phyloP scores from a whole-genome alignment of 2,113 vertebrate genomes.

The Papio anubis region DNA sequence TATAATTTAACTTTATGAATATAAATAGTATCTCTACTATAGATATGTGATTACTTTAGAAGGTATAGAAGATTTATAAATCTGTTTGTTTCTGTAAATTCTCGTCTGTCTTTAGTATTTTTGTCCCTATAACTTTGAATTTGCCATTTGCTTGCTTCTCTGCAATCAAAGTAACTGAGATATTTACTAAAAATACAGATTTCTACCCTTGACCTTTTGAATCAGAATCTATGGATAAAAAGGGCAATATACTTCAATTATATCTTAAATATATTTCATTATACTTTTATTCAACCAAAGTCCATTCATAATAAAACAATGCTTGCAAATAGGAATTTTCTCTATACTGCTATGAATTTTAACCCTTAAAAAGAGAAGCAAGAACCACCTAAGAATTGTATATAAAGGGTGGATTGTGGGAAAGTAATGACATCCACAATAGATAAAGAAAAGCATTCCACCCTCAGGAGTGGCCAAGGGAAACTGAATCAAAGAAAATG shows the following conservation, averaged over 20 bases:
- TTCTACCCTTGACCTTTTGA: not conserved
- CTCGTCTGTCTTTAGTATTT: not conserved
- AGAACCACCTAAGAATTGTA: not conserved
- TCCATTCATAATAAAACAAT: not conserved
- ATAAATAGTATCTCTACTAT: not conserved
- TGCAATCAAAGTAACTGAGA: not conserved
- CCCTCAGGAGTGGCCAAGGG: not conserved
- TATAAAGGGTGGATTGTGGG: not conserved
- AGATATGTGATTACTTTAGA: not conserved
- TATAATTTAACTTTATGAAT: slow-evolving; percentile 1
- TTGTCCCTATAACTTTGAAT: not conserved
- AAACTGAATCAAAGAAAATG: not conserved
- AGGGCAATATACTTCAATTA: not conserved
- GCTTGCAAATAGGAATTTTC: not conserved
- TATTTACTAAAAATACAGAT: not conserved
- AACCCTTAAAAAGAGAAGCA: not conserved
- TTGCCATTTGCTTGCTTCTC: not conserved
- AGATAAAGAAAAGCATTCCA: not conserved
- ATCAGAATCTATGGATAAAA: not conserved
- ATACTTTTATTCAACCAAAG: not conserved
- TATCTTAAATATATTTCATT: not conserved
- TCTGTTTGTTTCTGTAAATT: not conserved
- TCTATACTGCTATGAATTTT: not conserved
- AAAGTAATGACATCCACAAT: not conserved
- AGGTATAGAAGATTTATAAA: not conserved